Base-by-base conservation (phyloP, 2,113 vertebrate species). In the Hippolais icterina region DNA sequence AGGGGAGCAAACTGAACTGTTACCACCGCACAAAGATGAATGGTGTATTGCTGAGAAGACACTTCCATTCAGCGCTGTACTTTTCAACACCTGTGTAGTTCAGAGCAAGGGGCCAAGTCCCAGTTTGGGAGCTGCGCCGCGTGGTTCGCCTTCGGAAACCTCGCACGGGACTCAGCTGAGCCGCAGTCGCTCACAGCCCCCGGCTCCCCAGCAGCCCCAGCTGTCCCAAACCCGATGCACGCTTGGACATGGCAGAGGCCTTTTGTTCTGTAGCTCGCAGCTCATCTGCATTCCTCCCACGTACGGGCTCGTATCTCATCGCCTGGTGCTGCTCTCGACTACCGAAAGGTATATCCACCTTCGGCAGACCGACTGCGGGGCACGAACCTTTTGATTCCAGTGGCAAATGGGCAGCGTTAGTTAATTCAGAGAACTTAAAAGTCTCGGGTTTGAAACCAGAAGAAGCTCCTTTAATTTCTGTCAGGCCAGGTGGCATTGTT, bases 241-340 rank as follows among this genome's bases (percentile, higher is more conserved):
- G 41, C 12, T 35, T 9, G 85, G 79, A 22, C 57, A 15, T 17
- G 75, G 94, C 71, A 12, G 42, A 41, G 28, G 37, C 75, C 88
- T 90, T 93, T 90, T 90, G 94, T 88, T 86, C 79, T 27, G 75
- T 3, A 3, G 82, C 84, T 21, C 82, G 1, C 10, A 66, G 87
- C 93, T 76, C 41, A 25, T 96, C 85, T 72, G 85, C 75, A 90
- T 94, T 94, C 96, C 79, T 42, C 11, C 82, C 94, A 93, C 79
- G 90, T 82, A 80, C 82, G 17, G 87, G 25, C 63, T 81, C n/a
- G 8, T 9, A 23, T 59, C 87, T 83, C 89, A 6, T 3, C 14
- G 83, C 60, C 72, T 5, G 59, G 2, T 3, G 71, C 4, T 11
- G 50, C 83, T 64, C 57, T 11, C 28, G 6, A 0, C 77, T 31